Base-by-base conservation (phyloP, 2,113 vertebrate genomes). In the Amphiprion ocellaris region DNA sequence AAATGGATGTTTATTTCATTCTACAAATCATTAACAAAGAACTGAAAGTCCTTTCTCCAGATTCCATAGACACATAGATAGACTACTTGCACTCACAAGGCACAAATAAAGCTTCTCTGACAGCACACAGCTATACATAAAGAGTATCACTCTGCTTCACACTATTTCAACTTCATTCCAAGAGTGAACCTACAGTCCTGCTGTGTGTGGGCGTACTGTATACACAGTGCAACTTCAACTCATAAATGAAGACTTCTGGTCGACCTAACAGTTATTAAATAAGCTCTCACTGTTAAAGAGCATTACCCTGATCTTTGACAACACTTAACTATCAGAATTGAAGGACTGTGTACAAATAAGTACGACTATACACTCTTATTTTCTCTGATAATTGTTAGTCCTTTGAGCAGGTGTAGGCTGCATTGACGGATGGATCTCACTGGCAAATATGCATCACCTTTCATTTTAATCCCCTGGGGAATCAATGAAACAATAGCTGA, bases 231-330 rank as follows among this genome's bases (percentile, higher is more conserved):
- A 79, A 72, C 74, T 76, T 77, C 52, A 82, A 23, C 76, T 71
- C 70, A 71, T 71, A 72, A 85, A 16, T 59, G 47, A 82, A 49
- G 64, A 83, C 79, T 81, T 83, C 23, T 78, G 58, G 76, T 87
- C 59, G 55, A 82, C 83, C 82, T 75, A 9, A 26, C 44, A 70
- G 71, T 91, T 87, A 86, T 88, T 82, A 91, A 85, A 87, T 87
- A 78, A 76, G 66, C 62, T 74, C 59, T 67, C 64, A 60, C 64
- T 79, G 60, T 66, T 53, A 63, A 50, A 28, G 33, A 2, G n/a
- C 8, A 71, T 66, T 63, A 37, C 58, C 17, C 56, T 63, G 59
- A 47, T 62, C 50, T 82, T 74, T 58, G 47, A 46, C 39, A 17
- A 46, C 58, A 63, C 37, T 46, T 49, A n/a, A 52, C 37, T 71